Evolutionary conservation across 2,888 invertebrate species (phyloP).

Genomic region (Leucophenga montana): DNA sequence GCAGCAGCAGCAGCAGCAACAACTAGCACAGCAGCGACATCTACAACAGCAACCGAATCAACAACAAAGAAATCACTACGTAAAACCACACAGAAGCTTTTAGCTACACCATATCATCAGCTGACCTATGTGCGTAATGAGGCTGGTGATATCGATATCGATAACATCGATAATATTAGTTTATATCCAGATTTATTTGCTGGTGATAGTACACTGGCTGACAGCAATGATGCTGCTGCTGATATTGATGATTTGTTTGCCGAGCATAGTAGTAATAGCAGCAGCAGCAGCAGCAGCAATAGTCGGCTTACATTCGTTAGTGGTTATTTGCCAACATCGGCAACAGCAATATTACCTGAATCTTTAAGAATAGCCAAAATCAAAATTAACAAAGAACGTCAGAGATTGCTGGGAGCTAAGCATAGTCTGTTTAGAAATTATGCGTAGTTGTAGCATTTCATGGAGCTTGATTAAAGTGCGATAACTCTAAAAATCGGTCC

Average conservation of each 20-base stretch:
- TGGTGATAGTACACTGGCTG: conserved; percentile 45
- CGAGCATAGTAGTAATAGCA: conserved; percentile 31
- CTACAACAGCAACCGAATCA: conserved; percentile 42
- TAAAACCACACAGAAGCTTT: conserved; percentile 61
- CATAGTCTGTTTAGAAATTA: conserved; percentile 42
- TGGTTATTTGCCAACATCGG: conserved; percentile 66
- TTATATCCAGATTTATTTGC: conserved; percentile 64
- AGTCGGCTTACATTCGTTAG: conserved; percentile 62
- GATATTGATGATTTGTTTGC: conserved; percentile 7
- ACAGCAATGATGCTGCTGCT: conserved; percentile 12
- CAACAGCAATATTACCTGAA: conserved; percentile 66
- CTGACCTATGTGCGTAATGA: conserved; percentile 65
- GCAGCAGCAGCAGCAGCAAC: conserved; percentile 31
- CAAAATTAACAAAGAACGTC: conserved; percentile 66
- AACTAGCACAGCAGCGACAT: conserved; percentile 32
- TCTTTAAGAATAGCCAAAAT: conserved; percentile 68
- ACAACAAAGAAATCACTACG: conserved; percentile 59
- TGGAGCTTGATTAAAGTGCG: neutral
- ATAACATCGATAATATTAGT: conserved; percentile 69
- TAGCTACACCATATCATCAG: conserved; percentile 66
- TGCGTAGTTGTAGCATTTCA: conserved; percentile 52
- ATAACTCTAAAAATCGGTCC: too few relatives aligned
- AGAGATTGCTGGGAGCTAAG: conserved; percentile 47
- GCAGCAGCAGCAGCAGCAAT: conserved; percentile 41
- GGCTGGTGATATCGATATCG: conserved; percentile 67